Base-by-base conservation (phyloP, 1,140 invertebrate genomes). In the Ruditapes philippinarum region DNA sequence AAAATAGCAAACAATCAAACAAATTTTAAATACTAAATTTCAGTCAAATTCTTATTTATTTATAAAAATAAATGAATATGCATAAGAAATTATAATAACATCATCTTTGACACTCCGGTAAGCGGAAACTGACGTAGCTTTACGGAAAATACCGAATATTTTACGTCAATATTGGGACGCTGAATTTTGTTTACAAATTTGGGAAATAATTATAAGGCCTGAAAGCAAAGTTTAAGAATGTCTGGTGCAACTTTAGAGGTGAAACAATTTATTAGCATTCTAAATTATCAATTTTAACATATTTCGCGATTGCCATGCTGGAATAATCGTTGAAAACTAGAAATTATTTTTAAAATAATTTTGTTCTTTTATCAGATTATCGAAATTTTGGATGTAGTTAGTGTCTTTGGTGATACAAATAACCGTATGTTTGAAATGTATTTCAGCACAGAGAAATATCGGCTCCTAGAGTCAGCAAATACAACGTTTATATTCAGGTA, bases 401-500 rank as follows among this genome's bases (percentile, higher is more conserved):
- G 5, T 45, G 5, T 5, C 5, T 14, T 14, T 45, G 42, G 14
- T 45, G 42, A 45, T 45, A 14, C 5, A 14, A 14, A 45, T 45
- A 38, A 38, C 5, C 19, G 14, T 25, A 54, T 70, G 57, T 65
- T 42, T 85, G 25, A 81, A 85, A 74, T 89, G 49, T 60, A 57
- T 94, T 94, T 65, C 93, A 95, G 93, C 88, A 91, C 82, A 84
- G 93, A 74, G 93, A 95, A 91, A 92, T 95, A 40, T 95, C 94
- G 28, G 91, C 93, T 31, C 94, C 93, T 42, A 88, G 94, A 81
- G 94, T 92, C 45, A 93, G 93, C 79, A 88, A 91, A 84, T 95
- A 92, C 89, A 95, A 94, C 65, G 93, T 95, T 54, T 91, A 93
- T 78, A 93, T 95, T 88, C 93, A 95, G 93, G 94, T 94, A 91